Percentiles rank a stretch among this genome's conserved stretches.
These are phyloP conservation scores for Micronycteris hirsuta DNA, from an alignment of 2,113 vertebrate genomes.

Conservation along the genomic window DNA sequence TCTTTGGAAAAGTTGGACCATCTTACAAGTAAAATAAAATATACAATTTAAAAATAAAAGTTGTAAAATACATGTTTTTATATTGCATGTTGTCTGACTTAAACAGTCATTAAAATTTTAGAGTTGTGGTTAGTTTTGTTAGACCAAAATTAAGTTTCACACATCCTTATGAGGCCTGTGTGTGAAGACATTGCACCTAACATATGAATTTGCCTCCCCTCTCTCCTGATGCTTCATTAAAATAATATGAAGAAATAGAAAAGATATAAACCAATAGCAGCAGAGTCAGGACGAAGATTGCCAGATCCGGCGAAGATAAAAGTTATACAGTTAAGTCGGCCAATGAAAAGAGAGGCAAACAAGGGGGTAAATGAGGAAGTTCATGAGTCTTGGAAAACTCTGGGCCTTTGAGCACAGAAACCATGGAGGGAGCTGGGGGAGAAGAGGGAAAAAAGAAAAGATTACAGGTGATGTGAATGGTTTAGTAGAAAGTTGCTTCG, in stretches of 20 bases:
- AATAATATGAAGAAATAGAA: not conserved
- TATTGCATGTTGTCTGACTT: not conserved
- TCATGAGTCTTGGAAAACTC: not conserved
- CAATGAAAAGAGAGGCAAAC: not conserved
- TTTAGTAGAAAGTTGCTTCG: not conserved
- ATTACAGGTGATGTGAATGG: not conserved
- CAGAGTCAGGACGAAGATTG: not conserved
- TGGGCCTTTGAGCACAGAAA: not conserved
- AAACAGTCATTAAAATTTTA: not conserved
- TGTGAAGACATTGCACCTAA: not conserved
- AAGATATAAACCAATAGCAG: not conserved
- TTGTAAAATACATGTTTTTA: not conserved
- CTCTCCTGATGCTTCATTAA: not conserved
- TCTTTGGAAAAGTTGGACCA: not conserved
- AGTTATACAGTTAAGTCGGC: not conserved
- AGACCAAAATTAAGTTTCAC: not conserved
- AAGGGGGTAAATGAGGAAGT: not conserved
- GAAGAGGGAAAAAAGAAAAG: not conserved
- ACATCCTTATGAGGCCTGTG: not conserved
- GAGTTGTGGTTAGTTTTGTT: not conserved
- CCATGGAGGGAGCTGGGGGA: not conserved
- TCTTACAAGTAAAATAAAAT: not conserved
- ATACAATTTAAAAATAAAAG: not conserved
- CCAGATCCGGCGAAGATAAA: not conserved
- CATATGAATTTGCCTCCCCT: not conserved